Base-by-base conservation (phyloP, 2,113 vertebrate species). In the Takifugu bimaculatus region DNA sequence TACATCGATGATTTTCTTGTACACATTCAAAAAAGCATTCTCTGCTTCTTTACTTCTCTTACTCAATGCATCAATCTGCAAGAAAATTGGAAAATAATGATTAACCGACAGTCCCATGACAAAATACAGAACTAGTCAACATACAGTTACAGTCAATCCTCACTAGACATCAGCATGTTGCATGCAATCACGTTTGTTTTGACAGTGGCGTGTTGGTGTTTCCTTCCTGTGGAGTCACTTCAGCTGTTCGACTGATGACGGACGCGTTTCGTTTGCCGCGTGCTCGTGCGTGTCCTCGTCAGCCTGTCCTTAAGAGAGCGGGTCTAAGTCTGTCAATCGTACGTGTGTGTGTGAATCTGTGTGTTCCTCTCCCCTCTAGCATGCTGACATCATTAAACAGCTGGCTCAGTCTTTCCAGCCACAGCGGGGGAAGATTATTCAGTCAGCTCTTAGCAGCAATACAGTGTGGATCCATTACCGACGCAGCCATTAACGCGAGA, bases 31-130 rank as follows among this genome's bases (percentile, higher is more conserved):
- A 92, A 99, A 99, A 85, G 97, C 96, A 64, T 95, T 94, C 89
- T 99, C 97, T 68, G 97, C 95, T 93, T 98, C 96, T 93, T 99
- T 98, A 90, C 97, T 99, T 91, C 96, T 93, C 89, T 96, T 98
- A 84, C 96, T 97, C 89, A 99, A 86, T 63, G 96, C 95, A 79
- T 99, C 97, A 49, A 99, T 96, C 97, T 99, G 85, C 43, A 63
- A 58, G 3, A 62, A 5, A 44, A 58, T 60, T 4, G 56, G 29
- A 55, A 54, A 39, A 48, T 71, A 13, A 57, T 2, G 14, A 49
- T 77, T 73, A 73, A 77, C 66, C 50, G 43, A 64, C 48, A 57
- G 54, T 54, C 45, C 61, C 64, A 63, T 11, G 72, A 51, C 65
- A 61, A 57, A 58, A 78, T 29, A 42, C 65, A 74, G 65, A 32